Conservation (phyloP, 1,140 invertebrate genomes). For the Akabosia matsudoensis region DNA sequence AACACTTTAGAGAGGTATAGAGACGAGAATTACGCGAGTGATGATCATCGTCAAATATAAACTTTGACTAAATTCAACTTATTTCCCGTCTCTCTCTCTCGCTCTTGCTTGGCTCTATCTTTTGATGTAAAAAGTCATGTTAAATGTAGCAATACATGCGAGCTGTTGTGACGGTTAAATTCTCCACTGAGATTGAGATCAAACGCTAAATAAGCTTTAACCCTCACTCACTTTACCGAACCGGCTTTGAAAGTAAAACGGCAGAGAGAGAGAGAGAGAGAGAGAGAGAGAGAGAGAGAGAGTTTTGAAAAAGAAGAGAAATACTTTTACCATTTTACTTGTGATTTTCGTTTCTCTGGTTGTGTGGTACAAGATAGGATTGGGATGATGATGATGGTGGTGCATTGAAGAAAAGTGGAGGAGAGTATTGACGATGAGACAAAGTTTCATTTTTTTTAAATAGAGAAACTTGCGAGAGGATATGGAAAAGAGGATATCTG, state of each 20-base stretch:
- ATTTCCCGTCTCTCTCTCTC: too few relatives aligned
- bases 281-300: too few relatives aligned
- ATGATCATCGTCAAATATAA: too few relatives aligned
- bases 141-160: conserved; percentile 7
- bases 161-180: neutral
- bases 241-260: too few relatives aligned
- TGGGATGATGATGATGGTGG: neutral
- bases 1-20: too few relatives aligned
- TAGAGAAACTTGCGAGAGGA: neutral
- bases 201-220: neutral
- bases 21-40: too few relatives aligned
- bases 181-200: neutral
- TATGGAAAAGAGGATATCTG: too few relatives aligned
- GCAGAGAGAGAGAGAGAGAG: neutral
- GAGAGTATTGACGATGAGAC: neutral
- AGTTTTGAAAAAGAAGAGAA: too few relatives aligned
- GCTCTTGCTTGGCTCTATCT: neutral
- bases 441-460: neutral
- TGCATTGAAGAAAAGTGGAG: neutral
- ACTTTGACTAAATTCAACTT: too few relatives aligned
- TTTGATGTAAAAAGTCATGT: conserved; percentile 2
- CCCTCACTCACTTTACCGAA: neutral
- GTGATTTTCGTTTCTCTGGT: neutral
- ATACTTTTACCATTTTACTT: neutral
- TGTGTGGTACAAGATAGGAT: neutral